A percentile compares a stretch with the other conserved stretches of the same genome.
phyloP scores from a whole-genome alignment of 2,113 vertebrate species.

The Hypanus sabinus region DNA sequence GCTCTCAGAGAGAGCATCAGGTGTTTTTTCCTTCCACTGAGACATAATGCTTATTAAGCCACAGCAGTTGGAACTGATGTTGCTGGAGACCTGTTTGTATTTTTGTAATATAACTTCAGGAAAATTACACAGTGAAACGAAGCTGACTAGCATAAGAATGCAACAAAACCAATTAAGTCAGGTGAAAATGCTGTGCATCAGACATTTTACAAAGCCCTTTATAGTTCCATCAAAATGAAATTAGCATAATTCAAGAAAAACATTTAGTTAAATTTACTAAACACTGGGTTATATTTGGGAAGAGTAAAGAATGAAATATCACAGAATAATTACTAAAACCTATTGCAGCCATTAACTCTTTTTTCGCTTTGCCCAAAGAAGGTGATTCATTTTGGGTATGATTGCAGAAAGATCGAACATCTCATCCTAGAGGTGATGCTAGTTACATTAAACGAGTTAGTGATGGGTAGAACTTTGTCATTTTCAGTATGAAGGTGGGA shows the following conservation, averaged over 20 bases:
- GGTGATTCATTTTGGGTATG: not conserved
- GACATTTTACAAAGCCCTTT: not conserved
- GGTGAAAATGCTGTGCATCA: too few relatives aligned
- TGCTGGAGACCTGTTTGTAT: not conserved
- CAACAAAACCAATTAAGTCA: not conserved
- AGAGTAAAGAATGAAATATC: not conserved
- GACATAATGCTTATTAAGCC: not conserved
- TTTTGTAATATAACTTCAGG: not conserved
- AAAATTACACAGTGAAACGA: not conserved
- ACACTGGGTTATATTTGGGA: not conserved
- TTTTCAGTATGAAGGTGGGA: not conserved
- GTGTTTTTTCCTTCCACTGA: not conserved
- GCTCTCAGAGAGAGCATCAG: slow-evolving; percentile 8
- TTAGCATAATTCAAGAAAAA: not conserved
- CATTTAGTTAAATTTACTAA: not conserved
- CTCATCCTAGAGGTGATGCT: not conserved
- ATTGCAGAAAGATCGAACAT: not conserved
- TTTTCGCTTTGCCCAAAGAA: not conserved
- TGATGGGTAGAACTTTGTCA: not conserved
- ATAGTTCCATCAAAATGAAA: not conserved
- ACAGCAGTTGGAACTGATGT: not conserved
- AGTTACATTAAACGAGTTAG: not conserved
- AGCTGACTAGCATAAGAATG: not conserved
- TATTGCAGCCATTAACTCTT: not conserved
- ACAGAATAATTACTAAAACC: not conserved